Conservation (phyloP, 2,888 invertebrate genomes). For the Priocnemis perturbator region DNA sequence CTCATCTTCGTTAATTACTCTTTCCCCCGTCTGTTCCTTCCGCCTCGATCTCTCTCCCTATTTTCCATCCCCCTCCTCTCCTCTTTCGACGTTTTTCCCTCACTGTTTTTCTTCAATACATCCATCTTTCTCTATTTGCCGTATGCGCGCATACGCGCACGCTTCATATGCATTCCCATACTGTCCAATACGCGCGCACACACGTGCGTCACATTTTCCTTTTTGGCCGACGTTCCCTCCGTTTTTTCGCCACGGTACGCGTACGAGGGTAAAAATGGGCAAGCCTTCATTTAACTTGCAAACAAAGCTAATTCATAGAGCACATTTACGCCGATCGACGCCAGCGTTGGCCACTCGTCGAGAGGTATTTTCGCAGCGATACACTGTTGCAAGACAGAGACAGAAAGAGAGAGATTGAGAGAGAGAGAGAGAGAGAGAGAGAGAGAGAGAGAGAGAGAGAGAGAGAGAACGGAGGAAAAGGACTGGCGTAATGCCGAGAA, state of each 20-base stretch:
- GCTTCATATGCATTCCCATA: too few relatives aligned
- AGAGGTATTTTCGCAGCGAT: too few relatives aligned
- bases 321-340: slow-evolving; percentile 19
- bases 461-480: slow-evolving; percentile 4
- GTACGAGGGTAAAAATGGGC: slow-evolving; percentile 23
- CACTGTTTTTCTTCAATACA: too few relatives aligned
- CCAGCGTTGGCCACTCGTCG: not conserved
- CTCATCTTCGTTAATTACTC: slow-evolving; percentile 25
- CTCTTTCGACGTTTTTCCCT: not conserved
- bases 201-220: not conserved
- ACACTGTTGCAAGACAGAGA: too few relatives aligned
- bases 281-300: slow-evolving; percentile 45
- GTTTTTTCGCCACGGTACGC: not conserved
- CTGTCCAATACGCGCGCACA: not conserved
- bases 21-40: slow-evolving; percentile 3
- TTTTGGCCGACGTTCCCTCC: too few relatives aligned
- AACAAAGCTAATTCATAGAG: slow-evolving; percentile 43
- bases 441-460: slow-evolving; percentile 22
- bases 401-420: too few relatives aligned
- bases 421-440: slow-evolving; percentile 4
- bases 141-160: not conserved
- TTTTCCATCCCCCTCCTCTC: not conserved
- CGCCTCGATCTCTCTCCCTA: not conserved
- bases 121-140: not conserved
- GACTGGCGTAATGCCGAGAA: too few relatives aligned